phyloP scores from a whole-genome alignment of 2,113 vertebrate species.

The Amblyornis subalaris region DNA sequence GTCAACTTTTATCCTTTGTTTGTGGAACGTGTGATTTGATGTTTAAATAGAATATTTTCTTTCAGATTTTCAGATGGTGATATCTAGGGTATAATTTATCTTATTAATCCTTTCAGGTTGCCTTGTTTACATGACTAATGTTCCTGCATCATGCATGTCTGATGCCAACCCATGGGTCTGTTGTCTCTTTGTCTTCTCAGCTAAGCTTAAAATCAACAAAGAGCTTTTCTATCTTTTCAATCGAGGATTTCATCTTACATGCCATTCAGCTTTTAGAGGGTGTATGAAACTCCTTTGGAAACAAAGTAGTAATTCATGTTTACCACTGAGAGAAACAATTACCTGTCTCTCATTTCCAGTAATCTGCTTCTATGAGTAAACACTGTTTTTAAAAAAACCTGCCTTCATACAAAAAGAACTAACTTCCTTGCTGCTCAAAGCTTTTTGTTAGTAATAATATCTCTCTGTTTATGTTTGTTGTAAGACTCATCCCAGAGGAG shows the following conservation, averaged over 20 bases:
- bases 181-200: slow-evolving; percentile 50
- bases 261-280: slow-evolving; percentile 28
- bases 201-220: slow-evolving; percentile 62
- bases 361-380: slow-evolving; percentile 21
- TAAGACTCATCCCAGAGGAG: background rate
- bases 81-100: slow-evolving; percentile 53
- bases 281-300: slow-evolving; percentile 56
- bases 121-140: slow-evolving; percentile 60
- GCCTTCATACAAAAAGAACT: background rate
- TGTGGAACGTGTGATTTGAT: background rate
- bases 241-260: slow-evolving; percentile 45
- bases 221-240: slow-evolving; percentile 40
- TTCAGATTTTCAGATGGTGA: slow-evolving; percentile 40
- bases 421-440: slow-evolving; percentile 11
- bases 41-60: slow-evolving; percentile 61
- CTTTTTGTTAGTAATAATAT: background rate
- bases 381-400: background rate
- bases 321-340: slow-evolving; percentile 61
- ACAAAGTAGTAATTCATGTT: slow-evolving; percentile 62
- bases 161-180: slow-evolving; percentile 26
- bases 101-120: slow-evolving; percentile 58
- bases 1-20: slow-evolving; percentile 41
- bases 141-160: slow-evolving; percentile 39
- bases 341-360: slow-evolving; percentile 27
- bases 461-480: background rate